Evolutionary conservation across 2,888 invertebrate species (phyloP).

Genomic region (Chymomyza fuscimana): DNA sequence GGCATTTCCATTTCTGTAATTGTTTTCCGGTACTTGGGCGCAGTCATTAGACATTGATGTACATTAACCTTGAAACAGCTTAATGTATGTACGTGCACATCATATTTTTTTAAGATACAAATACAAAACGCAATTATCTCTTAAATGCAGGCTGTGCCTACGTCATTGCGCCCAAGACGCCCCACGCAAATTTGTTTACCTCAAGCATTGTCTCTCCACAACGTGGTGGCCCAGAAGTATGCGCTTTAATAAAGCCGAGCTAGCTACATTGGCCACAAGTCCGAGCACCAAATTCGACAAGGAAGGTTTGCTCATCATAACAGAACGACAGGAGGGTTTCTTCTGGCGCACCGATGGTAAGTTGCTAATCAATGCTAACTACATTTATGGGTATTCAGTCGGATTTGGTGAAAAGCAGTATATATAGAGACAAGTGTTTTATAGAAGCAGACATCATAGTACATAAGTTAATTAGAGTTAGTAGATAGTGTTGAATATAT

Average conservation of each 20-base stretch:
- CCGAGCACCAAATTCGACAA: slow-evolving; percentile 93
- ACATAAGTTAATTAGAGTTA: too few species aligned
- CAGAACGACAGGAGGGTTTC: slow-evolving; percentile 94
- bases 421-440: neutral
- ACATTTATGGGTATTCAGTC: neutral
- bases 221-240: slow-evolving; percentile 80
- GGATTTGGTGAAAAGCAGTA: neutral
- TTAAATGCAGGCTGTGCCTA: slow-evolving; percentile 1
- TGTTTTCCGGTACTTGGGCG: slow-evolving; percentile 22
- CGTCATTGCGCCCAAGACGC: neutral
- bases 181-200: neutral
- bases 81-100: neutral
- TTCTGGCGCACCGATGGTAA: slow-evolving; percentile 94
- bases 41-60: neutral
- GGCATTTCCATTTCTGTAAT: slow-evolving; percentile 31
- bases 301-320: slow-evolving; percentile 92
- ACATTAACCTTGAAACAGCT: slow-evolving; percentile 2
- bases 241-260: slow-evolving; percentile 95
- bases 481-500: too few species aligned
- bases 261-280: slow-evolving; percentile 91
- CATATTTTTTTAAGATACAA: neutral
- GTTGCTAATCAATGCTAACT: slow-evolving; percentile 20
- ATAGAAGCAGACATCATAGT: too few species aligned
- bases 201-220: neutral
- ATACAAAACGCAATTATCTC: neutral